These are phyloP conservation scores for Pomatostomus ruficeps DNA, from an alignment of 2,113 vertebrate genomes.

Conservation along the genomic window DNA sequence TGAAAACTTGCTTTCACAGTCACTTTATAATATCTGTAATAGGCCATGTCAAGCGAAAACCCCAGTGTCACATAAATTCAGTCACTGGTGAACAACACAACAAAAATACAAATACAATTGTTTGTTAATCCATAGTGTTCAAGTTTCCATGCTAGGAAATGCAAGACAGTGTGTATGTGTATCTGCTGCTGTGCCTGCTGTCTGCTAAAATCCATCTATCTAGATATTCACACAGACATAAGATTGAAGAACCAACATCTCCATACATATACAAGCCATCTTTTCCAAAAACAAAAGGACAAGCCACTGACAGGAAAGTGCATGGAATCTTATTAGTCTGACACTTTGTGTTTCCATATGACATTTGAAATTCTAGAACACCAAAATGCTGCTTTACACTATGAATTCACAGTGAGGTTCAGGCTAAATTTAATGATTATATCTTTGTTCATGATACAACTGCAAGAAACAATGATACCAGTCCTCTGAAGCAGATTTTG, in stretches of 20 bases:
- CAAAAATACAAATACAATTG: background rate
- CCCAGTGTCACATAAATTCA: background rate
- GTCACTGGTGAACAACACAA: background rate
- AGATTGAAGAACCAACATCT: background rate
- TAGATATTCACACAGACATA: background rate
- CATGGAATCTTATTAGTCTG: background rate
- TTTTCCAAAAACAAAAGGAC: background rate
- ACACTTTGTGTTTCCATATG: background rate
- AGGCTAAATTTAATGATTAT: background rate
- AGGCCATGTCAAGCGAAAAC: background rate
- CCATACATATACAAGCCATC: background rate
- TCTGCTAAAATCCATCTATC: background rate
- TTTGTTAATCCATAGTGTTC: background rate
- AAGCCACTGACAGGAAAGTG: background rate
- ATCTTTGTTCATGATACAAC: background rate
- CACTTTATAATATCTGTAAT: background rate
- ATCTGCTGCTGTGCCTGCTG: background rate
- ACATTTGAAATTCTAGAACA: background rate
- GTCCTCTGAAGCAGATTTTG: background rate
- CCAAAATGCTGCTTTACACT: background rate
- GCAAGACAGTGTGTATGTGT: background rate
- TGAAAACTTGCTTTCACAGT: background rate
- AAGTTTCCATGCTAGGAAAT: background rate
- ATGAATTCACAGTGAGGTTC: background rate
- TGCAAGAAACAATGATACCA: background rate